Conservation (phyloP, 2,888 invertebrate genomes). For the Polyploca ridens region DNA sequence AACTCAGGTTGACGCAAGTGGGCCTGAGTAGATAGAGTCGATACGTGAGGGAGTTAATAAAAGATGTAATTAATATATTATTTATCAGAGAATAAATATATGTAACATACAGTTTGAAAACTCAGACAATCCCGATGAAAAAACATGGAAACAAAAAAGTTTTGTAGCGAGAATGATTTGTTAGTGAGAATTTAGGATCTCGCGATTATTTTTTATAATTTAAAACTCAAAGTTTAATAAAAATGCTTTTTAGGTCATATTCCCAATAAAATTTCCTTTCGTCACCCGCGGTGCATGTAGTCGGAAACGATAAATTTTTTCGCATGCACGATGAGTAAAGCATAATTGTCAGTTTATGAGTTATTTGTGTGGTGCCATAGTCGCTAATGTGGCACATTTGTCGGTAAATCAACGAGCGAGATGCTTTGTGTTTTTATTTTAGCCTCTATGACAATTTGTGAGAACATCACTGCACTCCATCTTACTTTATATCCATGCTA, state of each 20-base stretch:
- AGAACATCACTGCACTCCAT: constrained; percentile 1
- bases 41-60: too few species aligned
- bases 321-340: constrained; percentile 53
- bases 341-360: constrained; percentile 72
- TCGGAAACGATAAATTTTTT: constrained; percentile 75
- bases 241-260: constrained; percentile 14
- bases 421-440: constrained; percentile 5
- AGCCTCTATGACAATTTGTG: not conserved
- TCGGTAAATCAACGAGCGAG: constrained; percentile 47
- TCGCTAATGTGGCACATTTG: constrained; percentile 58
- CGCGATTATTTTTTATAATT: too few species aligned
- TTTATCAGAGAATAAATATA: too few species aligned
- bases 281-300: constrained; percentile 46
- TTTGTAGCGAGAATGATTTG: too few species aligned
- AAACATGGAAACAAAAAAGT: too few species aligned
- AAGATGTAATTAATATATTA: too few species aligned
- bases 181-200: too few species aligned
- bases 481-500: not conserved
- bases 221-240: not conserved
- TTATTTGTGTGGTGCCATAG: constrained; percentile 62
- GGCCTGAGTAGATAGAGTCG: too few species aligned
- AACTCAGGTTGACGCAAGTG: too few species aligned
- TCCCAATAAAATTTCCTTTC: constrained; percentile 16
- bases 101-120: too few species aligned
- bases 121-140: too few species aligned